A percentile compares a stretch with the other conserved stretches of the same genome.
phyloP scores from a whole-genome alignment of 1,140 invertebrate genomes.

The Campoletis sonorensis region DNA sequence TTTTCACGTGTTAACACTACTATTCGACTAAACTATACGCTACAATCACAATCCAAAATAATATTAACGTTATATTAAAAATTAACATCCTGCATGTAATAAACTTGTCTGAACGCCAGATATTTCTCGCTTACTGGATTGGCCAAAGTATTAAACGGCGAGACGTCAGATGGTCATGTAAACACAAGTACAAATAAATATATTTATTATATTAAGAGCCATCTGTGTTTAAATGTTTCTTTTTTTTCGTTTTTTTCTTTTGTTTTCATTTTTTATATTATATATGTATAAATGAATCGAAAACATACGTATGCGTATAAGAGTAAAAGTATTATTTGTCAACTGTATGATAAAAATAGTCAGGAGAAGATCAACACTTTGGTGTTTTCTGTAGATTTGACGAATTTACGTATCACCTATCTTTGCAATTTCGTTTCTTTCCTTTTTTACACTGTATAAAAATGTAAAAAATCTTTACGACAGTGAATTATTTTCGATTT shows the following conservation, averaged over 20 bases:
- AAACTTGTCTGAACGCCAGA: background rate
- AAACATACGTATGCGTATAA: slow-evolving; percentile 7
- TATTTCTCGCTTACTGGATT: background rate
- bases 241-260: too few relatives aligned
- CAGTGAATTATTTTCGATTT: too few relatives aligned
- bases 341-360: slow-evolving; percentile 23
- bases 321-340: too few relatives aligned
- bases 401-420: slow-evolving; percentile 35
- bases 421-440: slow-evolving; percentile 22
- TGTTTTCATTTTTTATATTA: slow-evolving; percentile 38
- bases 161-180: slow-evolving; percentile 26
- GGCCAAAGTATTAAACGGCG: slow-evolving; percentile 20
- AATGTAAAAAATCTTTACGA: background rate
- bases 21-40: slow-evolving; percentile 33
- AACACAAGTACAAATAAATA: slow-evolving; percentile 71
- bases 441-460: background rate
- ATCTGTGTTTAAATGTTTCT: slow-evolving; percentile 58
- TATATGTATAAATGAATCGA: slow-evolving; percentile 33
- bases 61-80: slow-evolving; percentile 37
- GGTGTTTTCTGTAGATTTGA: slow-evolving; percentile 50
- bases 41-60: slow-evolving; percentile 40
- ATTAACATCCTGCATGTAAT: slow-evolving; percentile 38
- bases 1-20: background rate
- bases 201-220: slow-evolving; percentile 64
- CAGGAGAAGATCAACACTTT: slow-evolving; percentile 60